A percentile compares a stretch with the other conserved stretches of the same genome.
phyloP scores from a whole-genome alignment of 2,797 vertebrate species.

The Molossus molossus region DNA sequence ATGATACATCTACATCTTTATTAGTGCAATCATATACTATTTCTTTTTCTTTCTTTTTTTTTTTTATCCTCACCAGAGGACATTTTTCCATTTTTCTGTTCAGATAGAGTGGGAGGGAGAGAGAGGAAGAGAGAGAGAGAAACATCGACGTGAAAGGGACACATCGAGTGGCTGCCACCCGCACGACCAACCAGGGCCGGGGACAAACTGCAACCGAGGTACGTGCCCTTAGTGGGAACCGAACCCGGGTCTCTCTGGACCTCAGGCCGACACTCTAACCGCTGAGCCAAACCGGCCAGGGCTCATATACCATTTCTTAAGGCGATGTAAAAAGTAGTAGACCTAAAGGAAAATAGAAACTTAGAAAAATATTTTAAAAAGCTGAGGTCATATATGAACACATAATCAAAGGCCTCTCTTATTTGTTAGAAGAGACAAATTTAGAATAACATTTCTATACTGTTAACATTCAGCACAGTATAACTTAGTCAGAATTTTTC shows the following conservation, averaged over 20 bases:
- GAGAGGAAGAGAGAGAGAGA: no score
- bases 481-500: background rate
- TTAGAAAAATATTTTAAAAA: slow-evolving; percentile 32
- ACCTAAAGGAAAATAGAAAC: slow-evolving; percentile 35
- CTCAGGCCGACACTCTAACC: no score
- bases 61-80: no score
- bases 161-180: no score
- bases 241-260: no score
- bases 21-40: background rate
- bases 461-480: background rate
- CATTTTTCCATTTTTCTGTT: no score
- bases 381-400: background rate
- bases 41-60: background rate
- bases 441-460: background rate
- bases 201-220: no score
- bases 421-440: background rate
- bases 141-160: no score
- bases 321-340: background rate
- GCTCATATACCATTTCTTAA: background rate
- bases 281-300: no score
- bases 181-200: no score
- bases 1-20: background rate
- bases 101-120: no score
- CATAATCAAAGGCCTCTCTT: background rate
- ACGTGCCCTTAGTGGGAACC: no score